These are phyloP conservation scores for Erebia epiphron DNA, from an alignment of 2,888 invertebrate genomes.

Conservation along the genomic window DNA sequence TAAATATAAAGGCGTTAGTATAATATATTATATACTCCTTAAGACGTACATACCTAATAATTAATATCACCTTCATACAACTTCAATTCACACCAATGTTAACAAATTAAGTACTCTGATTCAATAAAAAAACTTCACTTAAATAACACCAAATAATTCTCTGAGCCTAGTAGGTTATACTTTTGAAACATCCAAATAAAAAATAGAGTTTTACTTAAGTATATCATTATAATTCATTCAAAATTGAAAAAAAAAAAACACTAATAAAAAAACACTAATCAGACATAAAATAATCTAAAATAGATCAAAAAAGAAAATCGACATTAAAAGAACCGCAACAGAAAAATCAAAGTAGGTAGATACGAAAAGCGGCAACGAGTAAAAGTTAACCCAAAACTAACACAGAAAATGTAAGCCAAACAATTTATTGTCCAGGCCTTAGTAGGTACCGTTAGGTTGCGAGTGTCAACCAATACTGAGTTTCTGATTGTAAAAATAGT, in stretches of 20 bases:
- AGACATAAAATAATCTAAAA: background rate
- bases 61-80: no score
- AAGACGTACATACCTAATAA: no score
- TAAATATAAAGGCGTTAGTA: no score
- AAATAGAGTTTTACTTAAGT: no score
- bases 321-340: background rate
- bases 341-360: conserved; percentile 1
- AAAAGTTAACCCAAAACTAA: conserved; percentile 6
- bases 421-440: conserved; percentile 13
- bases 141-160: no score
- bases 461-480: conserved; percentile 33
- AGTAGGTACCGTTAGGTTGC: conserved; percentile 30
- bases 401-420: conserved; percentile 17
- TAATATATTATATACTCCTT: no score
- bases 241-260: background rate
- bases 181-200: no score
- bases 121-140: no score
- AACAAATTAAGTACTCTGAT: no score
- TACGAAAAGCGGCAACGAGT: conserved; percentile 1
- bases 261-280: background rate
- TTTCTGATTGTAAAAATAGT: conserved; percentile 12
- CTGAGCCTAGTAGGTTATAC: no score
- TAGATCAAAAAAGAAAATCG: conserved; percentile 9
- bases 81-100: no score
- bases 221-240: no score